Conservation (phyloP, 92 coral and sea anemone species). For the Umimayanthus kanabou region DNA sequence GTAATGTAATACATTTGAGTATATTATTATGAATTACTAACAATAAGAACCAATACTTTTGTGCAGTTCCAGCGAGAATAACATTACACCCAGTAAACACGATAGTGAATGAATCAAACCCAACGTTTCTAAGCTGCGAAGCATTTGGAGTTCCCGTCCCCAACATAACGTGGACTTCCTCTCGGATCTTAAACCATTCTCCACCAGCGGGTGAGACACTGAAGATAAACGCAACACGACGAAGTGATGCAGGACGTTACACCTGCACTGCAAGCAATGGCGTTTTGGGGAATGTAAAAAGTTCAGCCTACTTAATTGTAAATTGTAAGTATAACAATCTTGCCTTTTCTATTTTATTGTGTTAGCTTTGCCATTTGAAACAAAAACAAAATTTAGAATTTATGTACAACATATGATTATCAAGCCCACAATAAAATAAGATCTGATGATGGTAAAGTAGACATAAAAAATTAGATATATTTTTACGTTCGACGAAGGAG, state of each 20-base stretch:
- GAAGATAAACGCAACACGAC: not conserved
- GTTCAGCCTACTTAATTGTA: not conserved
- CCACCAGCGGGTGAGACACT: not conserved
- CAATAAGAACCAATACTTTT: not conserved
- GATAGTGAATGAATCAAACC: slow-evolving; percentile 6
- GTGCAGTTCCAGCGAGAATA: slow-evolving; percentile 9
- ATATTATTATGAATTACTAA: not conserved
- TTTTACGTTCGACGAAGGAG: no score
- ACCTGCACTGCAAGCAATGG: not conserved
- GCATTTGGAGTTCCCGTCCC: slow-evolving; percentile 9
- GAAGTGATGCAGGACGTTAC: not conserved
- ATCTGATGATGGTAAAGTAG: no score
- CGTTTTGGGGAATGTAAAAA: not conserved
- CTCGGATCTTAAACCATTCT: not conserved
- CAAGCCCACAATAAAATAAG: no score
- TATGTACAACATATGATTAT: no score
- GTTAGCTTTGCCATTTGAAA: no score
- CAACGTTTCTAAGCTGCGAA: not conserved
- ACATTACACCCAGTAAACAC: not conserved
- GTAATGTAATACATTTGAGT: not conserved
- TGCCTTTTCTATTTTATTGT: not conserved
- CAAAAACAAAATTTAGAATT: no score
- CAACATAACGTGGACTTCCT: slow-evolving; percentile 3
- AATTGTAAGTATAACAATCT: slow-evolving; percentile 1
- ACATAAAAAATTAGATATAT: no score